Conservation (phyloP, 1,140 invertebrate genomes). For the Oedothorax gibbosus region DNA sequence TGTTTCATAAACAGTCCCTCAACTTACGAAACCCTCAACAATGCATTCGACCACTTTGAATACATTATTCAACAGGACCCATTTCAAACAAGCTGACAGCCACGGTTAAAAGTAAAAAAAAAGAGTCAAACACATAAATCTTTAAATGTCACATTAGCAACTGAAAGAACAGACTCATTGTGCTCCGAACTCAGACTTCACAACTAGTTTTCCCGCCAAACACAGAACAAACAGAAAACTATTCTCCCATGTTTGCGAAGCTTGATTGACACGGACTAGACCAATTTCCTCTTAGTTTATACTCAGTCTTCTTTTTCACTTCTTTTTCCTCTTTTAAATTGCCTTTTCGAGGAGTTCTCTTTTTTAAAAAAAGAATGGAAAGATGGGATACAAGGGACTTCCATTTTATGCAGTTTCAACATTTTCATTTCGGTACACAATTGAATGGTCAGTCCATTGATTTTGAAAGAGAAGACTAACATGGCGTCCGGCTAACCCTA, state of each 20-base stretch:
- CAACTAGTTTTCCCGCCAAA: not conserved
- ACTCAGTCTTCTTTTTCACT: not conserved
- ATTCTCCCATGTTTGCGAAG: constrained; percentile 22
- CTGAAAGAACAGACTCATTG: constrained; percentile 29
- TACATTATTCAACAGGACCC: too few species aligned
- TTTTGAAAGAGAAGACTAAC: constrained; percentile 5
- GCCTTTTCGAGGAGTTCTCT: constrained; percentile 6
- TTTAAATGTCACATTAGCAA: constrained; percentile 35
- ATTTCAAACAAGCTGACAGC: too few species aligned
- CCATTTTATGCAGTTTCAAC: constrained; percentile 26
- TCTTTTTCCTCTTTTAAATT: constrained; percentile 10
- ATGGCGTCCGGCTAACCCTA: not conserved
- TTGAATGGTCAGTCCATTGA: not conserved
- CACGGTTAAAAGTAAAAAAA: too few species aligned
- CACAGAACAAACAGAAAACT: constrained; percentile 27
- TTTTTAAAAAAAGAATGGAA: not conserved
- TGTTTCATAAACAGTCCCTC: too few species aligned
- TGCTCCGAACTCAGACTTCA: constrained; percentile 12
- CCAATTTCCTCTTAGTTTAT: constrained; percentile 4
- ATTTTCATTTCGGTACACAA: not conserved
- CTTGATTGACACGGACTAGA: constrained; percentile 30
- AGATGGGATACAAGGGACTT: constrained; percentile 6
- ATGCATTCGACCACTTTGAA: too few species aligned
- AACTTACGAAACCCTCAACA: too few species aligned
- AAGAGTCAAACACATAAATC: not conserved